A percentile compares a stretch with the other conserved stretches of the same genome.
Evolutionary conservation across 2,113 vertebrate genomes (phyloP).

Genomic region (Zeus faber): DNA sequence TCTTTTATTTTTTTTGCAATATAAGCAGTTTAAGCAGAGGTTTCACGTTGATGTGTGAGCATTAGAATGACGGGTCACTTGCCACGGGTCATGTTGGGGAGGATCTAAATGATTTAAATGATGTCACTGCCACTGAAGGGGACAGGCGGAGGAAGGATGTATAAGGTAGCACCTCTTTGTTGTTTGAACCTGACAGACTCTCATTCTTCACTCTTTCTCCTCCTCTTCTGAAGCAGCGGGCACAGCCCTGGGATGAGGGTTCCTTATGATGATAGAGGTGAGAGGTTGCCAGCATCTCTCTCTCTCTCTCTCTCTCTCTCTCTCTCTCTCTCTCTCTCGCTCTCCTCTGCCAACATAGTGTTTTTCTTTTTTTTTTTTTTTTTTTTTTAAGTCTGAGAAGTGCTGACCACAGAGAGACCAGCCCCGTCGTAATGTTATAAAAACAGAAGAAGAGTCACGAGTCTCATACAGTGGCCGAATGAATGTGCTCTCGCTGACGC

Average conservation of each 20-base stretch:
- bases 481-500: constrained; percentile 41
- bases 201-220: constrained; percentile 42
- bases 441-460: constrained; percentile 57
- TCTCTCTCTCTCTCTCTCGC: constrained; percentile 20
- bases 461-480: constrained; percentile 55
- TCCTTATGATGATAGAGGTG: constrained; percentile 66
- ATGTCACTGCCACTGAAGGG: constrained; percentile 68
- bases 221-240: constrained; percentile 50
- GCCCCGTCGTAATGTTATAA: constrained; percentile 54
- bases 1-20: constrained; percentile 55
- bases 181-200: constrained; percentile 71
- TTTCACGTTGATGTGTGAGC: constrained; percentile 57
- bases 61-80: constrained; percentile 68
- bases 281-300: constrained; percentile 63
- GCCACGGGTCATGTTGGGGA: constrained; percentile 70
- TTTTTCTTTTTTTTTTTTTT: constrained; percentile 61
- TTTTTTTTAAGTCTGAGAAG: constrained; percentile 69
- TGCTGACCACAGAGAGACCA: constrained; percentile 69
- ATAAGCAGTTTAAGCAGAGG: constrained; percentile 62
- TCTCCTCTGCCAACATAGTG: constrained; percentile 55
- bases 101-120: constrained; percentile 75
- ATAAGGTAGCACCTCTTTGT: constrained; percentile 69
- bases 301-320: constrained; percentile 34
- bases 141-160: constrained; percentile 61
- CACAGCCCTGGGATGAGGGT: constrained; percentile 58